Percentiles rank a stretch among this genome's conserved stretches.
These are phyloP conservation scores for Clytia hemisphaerica DNA, from an alignment of 30 jellyfish, hydroid and myxozoan genomes.

Conservation along the genomic window DNA sequence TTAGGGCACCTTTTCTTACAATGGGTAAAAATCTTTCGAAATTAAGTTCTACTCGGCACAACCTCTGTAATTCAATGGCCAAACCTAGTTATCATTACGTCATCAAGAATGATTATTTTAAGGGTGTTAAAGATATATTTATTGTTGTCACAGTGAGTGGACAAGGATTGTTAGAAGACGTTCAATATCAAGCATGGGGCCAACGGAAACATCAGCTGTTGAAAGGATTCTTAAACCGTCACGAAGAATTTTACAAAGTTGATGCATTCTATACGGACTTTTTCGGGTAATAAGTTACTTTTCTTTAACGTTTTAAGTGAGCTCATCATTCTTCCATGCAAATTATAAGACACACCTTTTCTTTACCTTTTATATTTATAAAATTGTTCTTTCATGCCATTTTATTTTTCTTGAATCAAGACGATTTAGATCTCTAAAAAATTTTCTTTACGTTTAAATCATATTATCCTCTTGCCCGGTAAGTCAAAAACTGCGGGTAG, in stretches of 20 bases:
- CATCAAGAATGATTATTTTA: too few species aligned
- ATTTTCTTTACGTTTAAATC: neutral
- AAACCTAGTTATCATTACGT: too few species aligned
- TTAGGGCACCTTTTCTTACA: too few species aligned
- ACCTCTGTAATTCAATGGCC: too few species aligned
- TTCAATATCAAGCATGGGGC: conserved; percentile 48
- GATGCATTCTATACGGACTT: conserved; percentile 67
- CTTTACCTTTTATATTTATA: neutral
- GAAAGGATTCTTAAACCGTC: conserved; percentile 26
- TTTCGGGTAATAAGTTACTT: conserved; percentile 42
- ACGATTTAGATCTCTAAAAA: neutral
- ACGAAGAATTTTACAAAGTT: conserved; percentile 30
- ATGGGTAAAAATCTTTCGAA: too few species aligned
- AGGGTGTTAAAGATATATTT: too few species aligned
- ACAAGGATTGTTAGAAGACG: conserved; percentile 54
- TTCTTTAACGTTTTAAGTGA: neutral
- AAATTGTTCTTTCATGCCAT: neutral
- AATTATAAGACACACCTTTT: too few species aligned
- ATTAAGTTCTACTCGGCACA: too few species aligned
- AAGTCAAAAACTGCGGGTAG: too few species aligned
- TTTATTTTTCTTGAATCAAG: neutral
- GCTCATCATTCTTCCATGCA: neutral
- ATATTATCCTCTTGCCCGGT: too few species aligned
- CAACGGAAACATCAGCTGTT: conserved; percentile 15
- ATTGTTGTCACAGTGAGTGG: conserved; percentile 44